phyloP scores from a whole-genome alignment of 1,140 invertebrate genomes.

The Sarcophaga bullata region DNA sequence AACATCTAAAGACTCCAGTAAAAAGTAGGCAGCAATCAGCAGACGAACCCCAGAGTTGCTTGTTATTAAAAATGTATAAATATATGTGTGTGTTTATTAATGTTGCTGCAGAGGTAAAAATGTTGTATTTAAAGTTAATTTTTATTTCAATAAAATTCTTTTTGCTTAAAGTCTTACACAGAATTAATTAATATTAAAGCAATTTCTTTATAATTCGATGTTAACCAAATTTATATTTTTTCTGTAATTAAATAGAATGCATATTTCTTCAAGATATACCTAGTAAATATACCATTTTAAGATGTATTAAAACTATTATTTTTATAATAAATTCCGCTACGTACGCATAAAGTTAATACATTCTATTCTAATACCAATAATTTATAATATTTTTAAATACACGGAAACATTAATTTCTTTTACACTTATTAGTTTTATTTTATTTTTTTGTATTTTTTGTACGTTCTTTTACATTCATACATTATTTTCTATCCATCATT shows the following conservation, averaged over 20 bases:
- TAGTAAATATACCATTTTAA: no score
- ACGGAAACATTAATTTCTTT: background rate
- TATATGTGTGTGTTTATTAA: background rate
- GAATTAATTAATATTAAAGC: background rate
- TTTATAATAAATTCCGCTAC: no score
- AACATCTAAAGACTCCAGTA: constrained; percentile 10
- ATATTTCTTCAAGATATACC: no score
- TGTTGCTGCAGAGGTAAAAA: constrained; percentile 31
- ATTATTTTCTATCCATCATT: constrained; percentile 22
- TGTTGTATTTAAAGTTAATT: constrained; percentile 6
- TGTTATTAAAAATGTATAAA: constrained; percentile 20
- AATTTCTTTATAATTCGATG: no score
- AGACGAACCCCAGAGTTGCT: constrained; percentile 33
- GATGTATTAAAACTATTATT: no score
- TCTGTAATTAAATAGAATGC: no score
- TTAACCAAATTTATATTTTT: no score
- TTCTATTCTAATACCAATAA: no score
- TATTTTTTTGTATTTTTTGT: background rate
- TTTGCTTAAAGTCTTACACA: background rate
- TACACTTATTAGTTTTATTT: background rate
- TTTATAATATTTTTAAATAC: no score
- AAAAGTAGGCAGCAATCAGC: constrained; percentile 15
- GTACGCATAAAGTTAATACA: no score
- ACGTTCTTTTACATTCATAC: constrained; percentile 27
- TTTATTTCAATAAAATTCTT: background rate